phyloP scores from a whole-genome alignment of 2,888 invertebrate species.

The Drosophila suboccidentalis region DNA sequence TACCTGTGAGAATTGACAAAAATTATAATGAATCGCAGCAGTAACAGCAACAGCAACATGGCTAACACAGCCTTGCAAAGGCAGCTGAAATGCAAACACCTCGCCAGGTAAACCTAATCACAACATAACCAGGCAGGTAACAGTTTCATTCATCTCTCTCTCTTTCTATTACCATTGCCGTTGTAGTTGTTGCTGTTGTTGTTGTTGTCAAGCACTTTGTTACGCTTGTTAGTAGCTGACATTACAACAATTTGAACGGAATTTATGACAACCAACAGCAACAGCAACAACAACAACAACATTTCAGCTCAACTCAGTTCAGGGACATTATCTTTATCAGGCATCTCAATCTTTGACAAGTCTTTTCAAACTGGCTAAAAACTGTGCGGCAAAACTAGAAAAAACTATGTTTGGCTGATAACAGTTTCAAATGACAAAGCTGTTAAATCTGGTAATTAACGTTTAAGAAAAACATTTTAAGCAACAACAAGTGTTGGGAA shows the following conservation, averaged over 20 bases:
- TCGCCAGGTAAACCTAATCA: constrained; percentile 67
- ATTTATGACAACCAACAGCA: constrained; percentile 63
- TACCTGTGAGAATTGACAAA: constrained; percentile 79
- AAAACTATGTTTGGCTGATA: constrained; percentile 15
- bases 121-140: constrained; percentile 72
- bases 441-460: constrained; percentile 23
- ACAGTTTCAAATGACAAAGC: constrained; percentile 27
- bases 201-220: constrained; percentile 57
- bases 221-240: constrained; percentile 77
- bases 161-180: background rate
- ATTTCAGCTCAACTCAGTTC: constrained; percentile 21
- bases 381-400: constrained; percentile 14
- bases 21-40: constrained; percentile 73
- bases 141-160: constrained; percentile 63
- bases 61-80: constrained; percentile 9
- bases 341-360: constrained; percentile 32
- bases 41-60: constrained; percentile 8
- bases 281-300: constrained; percentile 10
- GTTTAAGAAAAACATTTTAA: background rate
- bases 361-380: constrained; percentile 15
- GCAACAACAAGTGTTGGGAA: constrained; percentile 4
- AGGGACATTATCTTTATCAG: constrained; percentile 45
- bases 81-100: constrained; percentile 42
- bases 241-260: constrained; percentile 60
- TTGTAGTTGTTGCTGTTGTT: constrained; percentile 15